phyloP scores from a whole-genome alignment of 2,888 invertebrate genomes.

The Ochropleura leucogaster region DNA sequence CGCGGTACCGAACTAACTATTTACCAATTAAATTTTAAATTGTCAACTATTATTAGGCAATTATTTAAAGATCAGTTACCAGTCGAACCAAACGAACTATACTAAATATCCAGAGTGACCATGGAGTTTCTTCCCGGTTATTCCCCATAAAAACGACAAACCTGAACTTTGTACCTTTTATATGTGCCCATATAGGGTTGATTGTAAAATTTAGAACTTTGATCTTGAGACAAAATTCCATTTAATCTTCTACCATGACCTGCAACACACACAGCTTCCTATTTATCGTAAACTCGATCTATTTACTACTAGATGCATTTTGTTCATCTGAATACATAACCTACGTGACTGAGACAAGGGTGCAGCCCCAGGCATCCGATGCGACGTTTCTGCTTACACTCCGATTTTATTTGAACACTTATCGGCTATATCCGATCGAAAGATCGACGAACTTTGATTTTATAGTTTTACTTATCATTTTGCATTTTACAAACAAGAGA shows the following conservation, averaged over 20 bases:
- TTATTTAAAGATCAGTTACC: not conserved
- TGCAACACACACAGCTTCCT: conserved; percentile 28
- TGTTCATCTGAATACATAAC: conserved; percentile 65
- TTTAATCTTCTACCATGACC: conserved; percentile 7
- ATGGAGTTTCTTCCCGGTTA: too few relatives aligned
- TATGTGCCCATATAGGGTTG: too few relatives aligned
- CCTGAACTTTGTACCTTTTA: too few relatives aligned
- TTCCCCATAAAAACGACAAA: too few relatives aligned
- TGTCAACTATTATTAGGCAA: not conserved
- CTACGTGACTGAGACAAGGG: conserved; percentile 58
- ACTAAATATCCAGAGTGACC: not conserved
- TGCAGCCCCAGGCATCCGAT: conserved; percentile 63
- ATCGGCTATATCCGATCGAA: conserved; percentile 69
- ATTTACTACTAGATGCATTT: conserved; percentile 53
- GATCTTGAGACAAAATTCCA: too few relatives aligned
- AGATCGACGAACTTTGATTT: conserved; percentile 72
- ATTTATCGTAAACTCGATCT: conserved; percentile 45
- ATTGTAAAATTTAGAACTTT: too few relatives aligned
- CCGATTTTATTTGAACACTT: conserved; percentile 65
- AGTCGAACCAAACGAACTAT: not conserved
- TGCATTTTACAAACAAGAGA: conserved; percentile 41
- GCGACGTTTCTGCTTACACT: conserved; percentile 59
- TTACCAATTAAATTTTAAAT: too few relatives aligned
- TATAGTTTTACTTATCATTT: conserved; percentile 64
- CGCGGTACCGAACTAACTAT: too few relatives aligned